Evolutionary conservation across 2,888 invertebrate species (phyloP).

Genomic region (Ectobius pallidus): DNA sequence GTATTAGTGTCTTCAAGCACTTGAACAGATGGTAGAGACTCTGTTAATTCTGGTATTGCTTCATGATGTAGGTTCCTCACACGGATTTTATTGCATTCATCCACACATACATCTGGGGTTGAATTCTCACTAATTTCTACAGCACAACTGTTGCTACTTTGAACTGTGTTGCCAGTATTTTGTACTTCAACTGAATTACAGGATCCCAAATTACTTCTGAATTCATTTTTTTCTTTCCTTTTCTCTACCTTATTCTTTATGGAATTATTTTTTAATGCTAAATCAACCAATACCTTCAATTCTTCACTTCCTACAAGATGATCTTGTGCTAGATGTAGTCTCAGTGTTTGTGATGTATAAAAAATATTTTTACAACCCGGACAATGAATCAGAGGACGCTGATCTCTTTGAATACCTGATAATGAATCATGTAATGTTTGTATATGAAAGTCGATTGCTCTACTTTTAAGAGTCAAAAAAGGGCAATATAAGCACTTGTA

Average conservation of each 20-base stretch:
- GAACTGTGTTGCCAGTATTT: slow-evolving; percentile 46
- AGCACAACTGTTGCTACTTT: slow-evolving; percentile 58
- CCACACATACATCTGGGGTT: background rate
- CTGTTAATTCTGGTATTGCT: background rate
- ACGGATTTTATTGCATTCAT: slow-evolving; percentile 35
- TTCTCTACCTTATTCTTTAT: slow-evolving; percentile 55
- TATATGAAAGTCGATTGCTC: slow-evolving; percentile 27
- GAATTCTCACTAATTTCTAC: slow-evolving; percentile 49
- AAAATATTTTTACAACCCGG: slow-evolving; percentile 39
- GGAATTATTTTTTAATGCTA: slow-evolving; percentile 55
- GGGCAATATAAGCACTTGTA: slow-evolving; percentile 41
- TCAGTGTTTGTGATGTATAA: slow-evolving; percentile 58
- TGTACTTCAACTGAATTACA: background rate
- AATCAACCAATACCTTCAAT: slow-evolving; percentile 63
- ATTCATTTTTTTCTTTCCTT: slow-evolving; percentile 51
- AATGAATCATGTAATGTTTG: slow-evolving; percentile 29
- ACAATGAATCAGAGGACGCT: slow-evolving; percentile 34
- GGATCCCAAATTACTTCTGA: slow-evolving; percentile 45
- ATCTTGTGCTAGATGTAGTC: slow-evolving; percentile 69
- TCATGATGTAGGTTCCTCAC: slow-evolving; percentile 38
- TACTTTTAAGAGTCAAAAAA: slow-evolving; percentile 36
- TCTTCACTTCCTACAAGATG: slow-evolving; percentile 70
- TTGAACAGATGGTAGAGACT: background rate
- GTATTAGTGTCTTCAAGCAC: background rate
- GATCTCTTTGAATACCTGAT: background rate